Evolutionary conservation across 64 coral and sea anemone species (phyloP), one percentile per base, ranked within the genome.

Genomic region (Pocillopora verrucosa): DNA sequence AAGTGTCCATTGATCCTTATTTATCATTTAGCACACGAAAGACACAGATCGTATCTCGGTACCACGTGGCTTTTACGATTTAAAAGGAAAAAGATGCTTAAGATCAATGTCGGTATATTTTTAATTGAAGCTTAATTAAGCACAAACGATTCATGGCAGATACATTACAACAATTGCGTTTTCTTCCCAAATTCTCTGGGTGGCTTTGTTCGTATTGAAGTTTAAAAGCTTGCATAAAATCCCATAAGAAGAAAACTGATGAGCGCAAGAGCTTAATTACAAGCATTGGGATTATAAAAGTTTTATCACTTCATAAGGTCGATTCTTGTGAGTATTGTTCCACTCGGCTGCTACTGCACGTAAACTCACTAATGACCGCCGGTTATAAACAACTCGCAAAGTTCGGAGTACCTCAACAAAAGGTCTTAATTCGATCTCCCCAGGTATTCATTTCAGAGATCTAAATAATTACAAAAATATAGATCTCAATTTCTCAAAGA

Each of bases 341-440:
- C 82, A 85, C 82, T 25, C 9, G 63, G 57, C 10, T 85, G 82
- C 20, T 26, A 22, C n/a, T 85, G 65, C 65, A 70, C 65, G 62
- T 30, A 26, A 72, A 72, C 36, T 9, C 36, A 57, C 30, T 72
- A 45, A 72, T 57, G 72, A 85, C 64, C 82, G 5, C 65, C 70
- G 70, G 19, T 9, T 72, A 65, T 83, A 85, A 85, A 72, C 82
- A 85, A 41, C 26, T 17, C 19, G 51, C 4, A 30, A 59, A 20
- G n/a, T 51, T 35, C 57, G 36, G 5, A 81, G 59, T 26, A 19
- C 34, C 14, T 14, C 34, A 63, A 7, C 61, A 65, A 67, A 68
- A 11, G 59, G 30, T 11, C 59, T 79, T 79, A 79, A 60, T 58
- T 80, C 77, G 59, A 62, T 81, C 10, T 62, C 34, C 13, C 6